Conservation (phyloP, 2,888 invertebrate genomes). For the Philhelius pedissequus region DNA sequence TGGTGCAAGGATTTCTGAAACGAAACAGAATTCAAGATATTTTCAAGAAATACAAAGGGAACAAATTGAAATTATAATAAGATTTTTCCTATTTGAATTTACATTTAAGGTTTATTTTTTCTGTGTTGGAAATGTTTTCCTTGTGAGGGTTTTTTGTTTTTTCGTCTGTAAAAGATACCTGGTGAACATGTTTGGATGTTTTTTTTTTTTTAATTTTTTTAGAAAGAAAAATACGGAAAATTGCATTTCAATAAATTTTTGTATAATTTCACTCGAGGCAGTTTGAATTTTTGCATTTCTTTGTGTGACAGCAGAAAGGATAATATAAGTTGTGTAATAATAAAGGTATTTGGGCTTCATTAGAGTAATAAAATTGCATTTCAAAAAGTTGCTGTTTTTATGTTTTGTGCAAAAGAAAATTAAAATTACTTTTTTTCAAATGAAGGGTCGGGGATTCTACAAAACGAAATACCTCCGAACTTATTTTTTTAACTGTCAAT, state of each 20-base stretch:
- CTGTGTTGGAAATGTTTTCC: constrained; percentile 2
- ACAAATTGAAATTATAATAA: constrained; percentile 59
- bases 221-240: not conserved
- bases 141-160: not conserved
- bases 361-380: not conserved
- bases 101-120: not conserved
- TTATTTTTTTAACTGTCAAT: too few relatives aligned
- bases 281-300: not conserved
- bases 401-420: not conserved
- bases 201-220: not conserved
- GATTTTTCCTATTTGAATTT: not conserved
- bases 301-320: not conserved
- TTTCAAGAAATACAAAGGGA: constrained; percentile 16
- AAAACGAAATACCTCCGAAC: too few relatives aligned
- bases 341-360: not conserved
- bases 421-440: too few relatives aligned
- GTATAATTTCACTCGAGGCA: not conserved
- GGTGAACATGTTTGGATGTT: not conserved
- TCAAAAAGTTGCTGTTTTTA: not conserved
- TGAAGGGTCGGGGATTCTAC: too few relatives aligned
- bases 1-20: constrained; percentile 91
- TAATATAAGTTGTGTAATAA: not conserved
- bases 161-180: not conserved
- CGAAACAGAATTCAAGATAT: constrained; percentile 45
- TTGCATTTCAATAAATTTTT: constrained; percentile 21